These are phyloP conservation scores for Drosophila equinoxialis DNA, from an alignment of 1,140 invertebrate species.

Conservation along the genomic window DNA sequence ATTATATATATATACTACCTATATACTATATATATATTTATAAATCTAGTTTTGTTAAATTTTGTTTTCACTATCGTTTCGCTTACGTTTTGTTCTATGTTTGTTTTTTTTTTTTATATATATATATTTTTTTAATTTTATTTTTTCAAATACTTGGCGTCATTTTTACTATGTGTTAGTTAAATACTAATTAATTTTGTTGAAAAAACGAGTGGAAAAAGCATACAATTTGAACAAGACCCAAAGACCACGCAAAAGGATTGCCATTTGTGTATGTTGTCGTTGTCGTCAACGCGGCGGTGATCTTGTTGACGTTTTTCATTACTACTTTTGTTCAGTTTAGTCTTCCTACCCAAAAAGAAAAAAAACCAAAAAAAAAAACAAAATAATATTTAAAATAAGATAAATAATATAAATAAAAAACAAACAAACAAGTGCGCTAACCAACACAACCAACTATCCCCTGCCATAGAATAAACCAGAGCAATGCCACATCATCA, in stretches of 20 bases:
- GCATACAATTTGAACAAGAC: slow-evolving; percentile 43
- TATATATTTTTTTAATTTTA: not conserved
- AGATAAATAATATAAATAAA: not conserved
- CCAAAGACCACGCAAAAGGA: slow-evolving; percentile 54
- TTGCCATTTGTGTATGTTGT: slow-evolving; percentile 63
- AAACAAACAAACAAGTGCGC: slow-evolving; percentile 13
- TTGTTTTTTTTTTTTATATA: not conserved
- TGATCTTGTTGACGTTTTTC: slow-evolving; percentile 74
- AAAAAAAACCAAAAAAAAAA: no score
- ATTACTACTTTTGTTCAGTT: slow-evolving; percentile 82
- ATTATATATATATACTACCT: slow-evolving; percentile 4
- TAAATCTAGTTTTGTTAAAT: slow-evolving; percentile 11
- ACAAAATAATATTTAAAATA: not conserved
- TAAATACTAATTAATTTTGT: slow-evolving; percentile 52
- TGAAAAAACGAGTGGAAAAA: slow-evolving; percentile 33
- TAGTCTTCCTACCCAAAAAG: slow-evolving; percentile 62
- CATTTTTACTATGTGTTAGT: slow-evolving; percentile 29
- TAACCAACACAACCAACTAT: slow-evolving; percentile 16
- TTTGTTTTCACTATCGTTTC: not conserved
- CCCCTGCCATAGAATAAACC: slow-evolving; percentile 17
- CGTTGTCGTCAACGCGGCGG: slow-evolving; percentile 60
- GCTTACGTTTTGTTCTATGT: slow-evolving; percentile 21
- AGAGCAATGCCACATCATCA: slow-evolving; percentile 19
- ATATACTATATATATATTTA: slow-evolving; percentile 10
- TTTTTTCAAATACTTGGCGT: slow-evolving; percentile 23